Conservation (phyloP, 2,113 vertebrate species). For the Halcyon senegalensis region DNA sequence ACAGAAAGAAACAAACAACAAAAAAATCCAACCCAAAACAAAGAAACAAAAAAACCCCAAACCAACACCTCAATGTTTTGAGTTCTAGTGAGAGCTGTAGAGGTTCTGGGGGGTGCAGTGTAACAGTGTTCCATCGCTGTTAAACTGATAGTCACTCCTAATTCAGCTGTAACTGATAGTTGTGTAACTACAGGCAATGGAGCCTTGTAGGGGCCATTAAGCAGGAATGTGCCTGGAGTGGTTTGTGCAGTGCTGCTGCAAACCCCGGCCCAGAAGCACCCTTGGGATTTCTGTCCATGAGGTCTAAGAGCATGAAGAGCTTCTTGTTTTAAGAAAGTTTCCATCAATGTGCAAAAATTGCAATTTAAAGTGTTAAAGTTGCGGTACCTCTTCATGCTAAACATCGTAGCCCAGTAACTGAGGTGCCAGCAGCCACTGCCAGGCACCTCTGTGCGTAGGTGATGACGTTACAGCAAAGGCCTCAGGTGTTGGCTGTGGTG, state of each 20-base stretch:
- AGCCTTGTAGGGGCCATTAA: not conserved
- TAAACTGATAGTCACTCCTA: not conserved
- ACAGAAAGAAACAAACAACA: not conserved
- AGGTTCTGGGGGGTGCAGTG: not conserved
- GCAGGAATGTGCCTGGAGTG: not conserved
- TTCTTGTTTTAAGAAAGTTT: not conserved
- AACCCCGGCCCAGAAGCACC: not conserved
- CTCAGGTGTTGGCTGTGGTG: not conserved
- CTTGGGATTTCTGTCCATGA: not conserved
- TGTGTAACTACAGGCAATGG: not conserved
- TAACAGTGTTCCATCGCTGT: not conserved
- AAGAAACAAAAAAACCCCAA: too few species aligned
- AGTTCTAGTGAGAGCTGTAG: not conserved
- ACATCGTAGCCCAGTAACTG: not conserved
- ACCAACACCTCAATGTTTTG: not conserved
- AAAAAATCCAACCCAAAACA: too few species aligned
- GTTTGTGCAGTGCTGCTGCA: not conserved
- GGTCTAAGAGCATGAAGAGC: not conserved
- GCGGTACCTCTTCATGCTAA: not conserved
- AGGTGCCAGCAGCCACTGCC: not conserved
- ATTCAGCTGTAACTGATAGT: accelerated
- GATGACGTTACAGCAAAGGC: not conserved
- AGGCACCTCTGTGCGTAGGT: not conserved
- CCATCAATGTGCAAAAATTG: not conserved
- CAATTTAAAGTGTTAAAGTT: not conserved